Conservation (phyloP, 2,888 invertebrate species). For the Frankliniella intonsa region DNA sequence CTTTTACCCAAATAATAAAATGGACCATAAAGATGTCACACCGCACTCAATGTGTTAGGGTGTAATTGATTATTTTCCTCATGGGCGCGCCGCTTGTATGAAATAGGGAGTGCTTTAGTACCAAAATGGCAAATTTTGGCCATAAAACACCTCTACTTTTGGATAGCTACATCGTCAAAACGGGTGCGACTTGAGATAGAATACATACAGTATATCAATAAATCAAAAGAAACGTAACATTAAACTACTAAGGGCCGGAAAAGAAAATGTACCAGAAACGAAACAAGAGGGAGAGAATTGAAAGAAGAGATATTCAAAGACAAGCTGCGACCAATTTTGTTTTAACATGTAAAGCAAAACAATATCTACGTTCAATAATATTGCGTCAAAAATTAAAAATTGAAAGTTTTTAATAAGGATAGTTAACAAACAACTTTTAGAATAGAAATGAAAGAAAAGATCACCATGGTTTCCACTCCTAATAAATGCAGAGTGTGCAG, state of each 20-base stretch:
- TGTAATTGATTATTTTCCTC: no score
- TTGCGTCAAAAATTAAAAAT: conserved; percentile 32
- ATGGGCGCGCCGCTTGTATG: no score
- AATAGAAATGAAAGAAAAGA: not conserved
- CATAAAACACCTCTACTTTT: no score
- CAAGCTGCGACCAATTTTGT: no score
- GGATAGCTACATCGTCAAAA: no score
- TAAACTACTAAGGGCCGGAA: conserved; percentile 31
- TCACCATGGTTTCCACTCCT: conserved; percentile 24
- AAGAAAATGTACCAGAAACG: conserved; percentile 33
- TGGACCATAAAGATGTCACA: no score
- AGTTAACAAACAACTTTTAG: not conserved
- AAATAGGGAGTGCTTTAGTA: no score
- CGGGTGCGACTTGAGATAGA: not conserved
- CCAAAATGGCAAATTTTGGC: no score
- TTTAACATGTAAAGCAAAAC: conserved; percentile 32
- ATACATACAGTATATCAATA: conserved; percentile 33
- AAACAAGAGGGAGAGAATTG: conserved; percentile 34
- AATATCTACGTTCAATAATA: conserved; percentile 32
- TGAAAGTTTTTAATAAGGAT: not conserved
- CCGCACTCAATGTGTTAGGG: no score
- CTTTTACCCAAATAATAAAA: no score
- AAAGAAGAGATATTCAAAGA: conserved; percentile 32
- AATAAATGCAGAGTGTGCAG: conserved; percentile 13
- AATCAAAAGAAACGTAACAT: conserved; percentile 33